Percentiles rank a stretch among this genome's conserved stretches.
phyloP scores from a whole-genome alignment of 64 coral and sea anemone genomes.

The Anthopleura sola region DNA sequence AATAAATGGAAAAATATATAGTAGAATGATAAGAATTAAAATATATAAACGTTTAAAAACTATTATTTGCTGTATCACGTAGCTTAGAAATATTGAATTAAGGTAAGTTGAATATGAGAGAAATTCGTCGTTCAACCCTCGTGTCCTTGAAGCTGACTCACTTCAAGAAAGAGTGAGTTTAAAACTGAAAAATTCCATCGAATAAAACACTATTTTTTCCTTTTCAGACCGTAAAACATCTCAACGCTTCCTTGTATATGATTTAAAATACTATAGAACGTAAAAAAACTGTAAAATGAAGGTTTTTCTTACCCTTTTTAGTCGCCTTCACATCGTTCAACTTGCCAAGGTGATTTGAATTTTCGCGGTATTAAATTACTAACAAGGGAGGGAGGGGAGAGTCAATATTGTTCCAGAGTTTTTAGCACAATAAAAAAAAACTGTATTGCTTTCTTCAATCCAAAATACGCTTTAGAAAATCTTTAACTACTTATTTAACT shows the following conservation, averaged over 20 bases:
- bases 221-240: neutral
- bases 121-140: no score
- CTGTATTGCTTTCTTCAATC: neutral
- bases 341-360: neutral
- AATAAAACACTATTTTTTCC: neutral
- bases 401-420: neutral
- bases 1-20: no score
- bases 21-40: no score
- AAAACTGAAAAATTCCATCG: neutral
- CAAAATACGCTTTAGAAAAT: neutral
- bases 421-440: neutral
- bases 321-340: neutral
- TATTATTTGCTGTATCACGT: no score
- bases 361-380: slow-evolving; percentile 4
- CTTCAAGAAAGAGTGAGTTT: neutral
- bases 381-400: neutral
- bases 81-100: no score
- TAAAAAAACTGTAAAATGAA: neutral
- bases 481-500: neutral
- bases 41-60: no score
- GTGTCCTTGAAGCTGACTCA: neutral
- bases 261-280: neutral
- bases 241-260: neutral
- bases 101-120: no score
- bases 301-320: neutral